Percentiles rank a stretch among this genome's conserved stretches.
Conservation (phyloP, 2,888 invertebrate genomes). For the Frankliniella intonsa region DNA sequence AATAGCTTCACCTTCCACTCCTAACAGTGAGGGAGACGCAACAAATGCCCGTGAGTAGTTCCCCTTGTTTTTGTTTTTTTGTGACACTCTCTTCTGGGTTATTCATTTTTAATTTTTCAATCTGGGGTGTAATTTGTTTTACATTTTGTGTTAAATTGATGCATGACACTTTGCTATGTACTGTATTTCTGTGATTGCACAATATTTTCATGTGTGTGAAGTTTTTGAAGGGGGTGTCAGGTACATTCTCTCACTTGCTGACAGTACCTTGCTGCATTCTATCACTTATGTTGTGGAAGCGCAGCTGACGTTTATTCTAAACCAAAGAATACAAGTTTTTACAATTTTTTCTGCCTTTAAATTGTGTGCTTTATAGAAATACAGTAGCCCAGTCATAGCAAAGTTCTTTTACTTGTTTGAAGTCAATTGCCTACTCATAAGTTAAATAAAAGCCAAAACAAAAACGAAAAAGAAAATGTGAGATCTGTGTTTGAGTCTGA, state of each 20-base stretch:
- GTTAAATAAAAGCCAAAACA: not conserved
- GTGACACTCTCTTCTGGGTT: not conserved
- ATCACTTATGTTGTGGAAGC: too few relatives aligned
- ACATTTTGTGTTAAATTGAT: not conserved
- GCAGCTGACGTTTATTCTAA: too few relatives aligned
- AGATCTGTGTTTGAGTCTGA: too few relatives aligned
- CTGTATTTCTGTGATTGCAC: not conserved
- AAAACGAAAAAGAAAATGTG: not conserved
- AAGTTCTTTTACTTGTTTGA: not conserved
- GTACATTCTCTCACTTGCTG: too few relatives aligned
- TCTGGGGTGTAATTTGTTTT: not conserved
- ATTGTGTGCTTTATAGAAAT: too few relatives aligned
- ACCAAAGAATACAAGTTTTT: too few relatives aligned
- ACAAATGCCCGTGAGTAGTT: slow-evolving; percentile 38
- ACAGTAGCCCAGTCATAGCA: too few relatives aligned
- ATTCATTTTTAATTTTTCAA: not conserved
- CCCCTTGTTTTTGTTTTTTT: slow-evolving; percentile 5
- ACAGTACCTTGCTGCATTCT: too few relatives aligned
- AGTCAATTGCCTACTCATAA: too few relatives aligned
- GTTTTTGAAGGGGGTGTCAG: too few relatives aligned
- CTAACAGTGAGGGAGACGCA: slow-evolving; percentile 47
- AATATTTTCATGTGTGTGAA: too few relatives aligned
- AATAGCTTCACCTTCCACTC: slow-evolving; percentile 47
- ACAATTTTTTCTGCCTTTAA: too few relatives aligned
- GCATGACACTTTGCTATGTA: not conserved